phyloP scores from a whole-genome alignment of 2,113 vertebrate genomes.

The Bothrops jararaca region DNA sequence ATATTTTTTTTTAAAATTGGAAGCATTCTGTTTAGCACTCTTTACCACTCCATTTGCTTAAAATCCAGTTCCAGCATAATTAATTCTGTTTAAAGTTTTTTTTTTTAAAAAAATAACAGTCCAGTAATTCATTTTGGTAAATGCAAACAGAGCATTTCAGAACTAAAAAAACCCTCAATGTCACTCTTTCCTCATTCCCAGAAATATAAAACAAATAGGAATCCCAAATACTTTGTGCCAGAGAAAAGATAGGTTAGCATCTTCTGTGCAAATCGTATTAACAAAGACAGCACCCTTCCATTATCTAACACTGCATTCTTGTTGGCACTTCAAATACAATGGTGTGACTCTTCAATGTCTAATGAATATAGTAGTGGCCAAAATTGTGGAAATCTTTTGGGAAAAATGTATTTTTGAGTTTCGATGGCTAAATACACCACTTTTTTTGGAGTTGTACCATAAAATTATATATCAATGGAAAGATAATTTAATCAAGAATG shows the following conservation, averaged over 20 bases:
- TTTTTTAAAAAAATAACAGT: neutral
- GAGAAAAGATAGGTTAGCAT: neutral
- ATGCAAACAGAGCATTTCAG: neutral
- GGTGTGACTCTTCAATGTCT: neutral
- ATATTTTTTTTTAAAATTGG: neutral
- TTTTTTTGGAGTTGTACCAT: too few species aligned
- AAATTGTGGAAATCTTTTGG: too few species aligned
- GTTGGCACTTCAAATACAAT: neutral
- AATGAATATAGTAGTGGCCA: neutral
- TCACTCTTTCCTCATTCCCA: too few species aligned
- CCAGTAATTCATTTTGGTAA: neutral
- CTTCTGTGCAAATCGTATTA: neutral
- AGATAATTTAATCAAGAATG: too few species aligned
- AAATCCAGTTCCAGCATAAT: neutral
- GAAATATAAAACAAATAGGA: neutral
- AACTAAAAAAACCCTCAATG: neutral
- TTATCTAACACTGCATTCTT: neutral
- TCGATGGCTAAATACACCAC: too few species aligned
- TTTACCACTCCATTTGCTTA: neutral
- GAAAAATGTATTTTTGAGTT: too few species aligned
- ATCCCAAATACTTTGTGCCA: neutral
- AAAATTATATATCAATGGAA: too few species aligned
- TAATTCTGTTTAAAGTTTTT: neutral
- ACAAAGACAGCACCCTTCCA: neutral
- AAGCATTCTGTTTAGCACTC: neutral